Conservation (phyloP, 1,140 invertebrate genomes). For the Anoplolepis gracilipes region DNA sequence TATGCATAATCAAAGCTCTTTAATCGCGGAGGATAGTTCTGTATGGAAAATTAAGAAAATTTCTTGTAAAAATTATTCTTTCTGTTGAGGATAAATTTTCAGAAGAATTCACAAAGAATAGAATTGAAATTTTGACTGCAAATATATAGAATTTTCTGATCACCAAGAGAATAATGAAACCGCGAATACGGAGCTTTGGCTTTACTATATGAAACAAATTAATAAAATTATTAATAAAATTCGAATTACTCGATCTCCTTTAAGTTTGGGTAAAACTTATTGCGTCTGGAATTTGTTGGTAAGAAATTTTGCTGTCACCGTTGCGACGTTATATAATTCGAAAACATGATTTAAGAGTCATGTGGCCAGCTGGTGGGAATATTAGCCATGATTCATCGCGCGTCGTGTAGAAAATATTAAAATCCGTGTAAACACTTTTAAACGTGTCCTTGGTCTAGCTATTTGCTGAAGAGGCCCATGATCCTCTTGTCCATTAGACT, state of each 20-base stretch:
- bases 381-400: constrained; percentile 65
- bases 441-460: constrained; percentile 59
- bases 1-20: no score
- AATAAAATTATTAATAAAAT: no score
- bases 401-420: constrained; percentile 51
- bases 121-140: no score
- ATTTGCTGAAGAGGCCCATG: constrained; percentile 41
- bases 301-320: not conserved
- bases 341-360: constrained; percentile 15
- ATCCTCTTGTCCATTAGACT: constrained; percentile 53
- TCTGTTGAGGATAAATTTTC: no score
- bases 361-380: not conserved
- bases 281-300: not conserved
- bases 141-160: no score
- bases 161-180: no score
- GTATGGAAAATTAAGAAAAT: no score
- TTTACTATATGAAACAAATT: no score
- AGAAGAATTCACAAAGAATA: no score
- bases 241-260: not conserved
- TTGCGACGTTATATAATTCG: constrained; percentile 32
- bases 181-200: no score
- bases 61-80: no score
- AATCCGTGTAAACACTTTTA: constrained; percentile 41
- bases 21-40: no score
- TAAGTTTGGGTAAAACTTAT: constrained; percentile 7